A percentile compares a stretch with the other conserved stretches of the same genome.
phyloP scores from a whole-genome alignment of 2,797 vertebrate species.

The Poecilia gillii region DNA sequence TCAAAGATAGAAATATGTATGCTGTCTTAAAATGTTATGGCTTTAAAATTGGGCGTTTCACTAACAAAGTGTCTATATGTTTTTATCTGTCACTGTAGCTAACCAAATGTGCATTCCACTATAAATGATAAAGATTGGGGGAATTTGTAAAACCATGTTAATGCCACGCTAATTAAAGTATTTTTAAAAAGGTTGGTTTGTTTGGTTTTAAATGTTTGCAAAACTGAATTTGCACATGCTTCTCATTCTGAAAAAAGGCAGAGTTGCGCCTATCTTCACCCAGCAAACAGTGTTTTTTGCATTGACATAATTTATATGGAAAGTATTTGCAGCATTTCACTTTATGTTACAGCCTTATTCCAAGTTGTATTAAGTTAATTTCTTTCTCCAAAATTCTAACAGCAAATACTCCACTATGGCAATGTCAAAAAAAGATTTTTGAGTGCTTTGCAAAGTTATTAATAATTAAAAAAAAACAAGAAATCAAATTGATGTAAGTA shows the following conservation, averaged over 20 bases:
- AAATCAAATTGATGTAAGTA: too few relatives aligned
- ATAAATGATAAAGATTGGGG: background rate
- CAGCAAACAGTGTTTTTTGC: background rate
- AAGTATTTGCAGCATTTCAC: too few relatives aligned
- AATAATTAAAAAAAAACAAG: too few relatives aligned
- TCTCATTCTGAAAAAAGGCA: background rate
- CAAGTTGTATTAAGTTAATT: too few relatives aligned
- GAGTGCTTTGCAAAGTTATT: too few relatives aligned
- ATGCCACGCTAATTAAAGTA: background rate
- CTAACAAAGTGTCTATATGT: background rate
- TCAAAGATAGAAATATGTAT: constrained; percentile 14
- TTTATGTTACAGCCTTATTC: too few relatives aligned
- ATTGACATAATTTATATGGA: background rate
- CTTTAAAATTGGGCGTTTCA: background rate
- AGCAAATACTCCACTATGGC: too few relatives aligned
- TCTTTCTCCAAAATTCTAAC: too few relatives aligned
- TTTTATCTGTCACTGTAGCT: background rate
- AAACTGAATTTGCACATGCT: background rate
- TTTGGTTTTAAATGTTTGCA: background rate
- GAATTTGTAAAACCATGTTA: background rate
- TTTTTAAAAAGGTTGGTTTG: background rate
- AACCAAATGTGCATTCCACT: background rate
- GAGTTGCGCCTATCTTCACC: background rate
- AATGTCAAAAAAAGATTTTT: too few relatives aligned
- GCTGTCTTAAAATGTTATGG: constrained; percentile 24